Percentiles rank a stretch among this genome's conserved stretches.
phyloP scores from a whole-genome alignment of 2,113 vertebrate genomes.

The Dicentrarchus labrax region DNA sequence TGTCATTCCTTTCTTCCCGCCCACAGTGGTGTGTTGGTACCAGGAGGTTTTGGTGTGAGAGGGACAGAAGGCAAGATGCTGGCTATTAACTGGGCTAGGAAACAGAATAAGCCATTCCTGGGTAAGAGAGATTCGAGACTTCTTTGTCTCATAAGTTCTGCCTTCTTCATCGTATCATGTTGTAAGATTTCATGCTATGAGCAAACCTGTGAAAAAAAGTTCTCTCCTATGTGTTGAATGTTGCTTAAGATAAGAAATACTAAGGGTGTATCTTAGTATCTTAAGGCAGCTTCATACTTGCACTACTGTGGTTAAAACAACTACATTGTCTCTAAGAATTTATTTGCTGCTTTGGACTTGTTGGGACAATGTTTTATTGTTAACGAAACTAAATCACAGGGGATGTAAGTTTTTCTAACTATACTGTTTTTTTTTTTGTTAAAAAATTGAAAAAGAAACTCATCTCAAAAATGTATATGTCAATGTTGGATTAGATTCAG shows the following conservation, averaged over 20 bases:
- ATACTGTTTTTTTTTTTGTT: too few species aligned
- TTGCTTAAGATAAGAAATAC: neutral
- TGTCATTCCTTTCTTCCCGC: neutral
- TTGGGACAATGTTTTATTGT: neutral
- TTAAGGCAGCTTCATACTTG: neutral
- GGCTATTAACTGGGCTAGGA: slow-evolving; percentile 97
- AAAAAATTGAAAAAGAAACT: too few species aligned
- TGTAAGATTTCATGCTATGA: neutral
- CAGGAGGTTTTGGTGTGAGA: slow-evolving; percentile 95
- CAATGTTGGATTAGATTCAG: too few species aligned
- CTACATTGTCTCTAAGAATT: neutral
- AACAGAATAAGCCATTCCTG: slow-evolving; percentile 95
- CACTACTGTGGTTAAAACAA: neutral
- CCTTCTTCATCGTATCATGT: neutral
- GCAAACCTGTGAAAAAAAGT: neutral
- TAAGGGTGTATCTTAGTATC: too few species aligned
- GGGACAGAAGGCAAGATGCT: slow-evolving; percentile 98
- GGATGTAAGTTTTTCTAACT: too few species aligned
- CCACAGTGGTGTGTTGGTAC: slow-evolving; percentile 93
- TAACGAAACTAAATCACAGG: neutral
- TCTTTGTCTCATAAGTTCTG: neutral
- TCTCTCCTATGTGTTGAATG: neutral
- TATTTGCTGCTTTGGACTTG: neutral
- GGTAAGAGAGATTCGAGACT: slow-evolving; percentile 81
- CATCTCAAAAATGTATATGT: too few species aligned